Base-by-base conservation (phyloP, 2,113 vertebrate species). In the Rhinoderma darwinii region DNA sequence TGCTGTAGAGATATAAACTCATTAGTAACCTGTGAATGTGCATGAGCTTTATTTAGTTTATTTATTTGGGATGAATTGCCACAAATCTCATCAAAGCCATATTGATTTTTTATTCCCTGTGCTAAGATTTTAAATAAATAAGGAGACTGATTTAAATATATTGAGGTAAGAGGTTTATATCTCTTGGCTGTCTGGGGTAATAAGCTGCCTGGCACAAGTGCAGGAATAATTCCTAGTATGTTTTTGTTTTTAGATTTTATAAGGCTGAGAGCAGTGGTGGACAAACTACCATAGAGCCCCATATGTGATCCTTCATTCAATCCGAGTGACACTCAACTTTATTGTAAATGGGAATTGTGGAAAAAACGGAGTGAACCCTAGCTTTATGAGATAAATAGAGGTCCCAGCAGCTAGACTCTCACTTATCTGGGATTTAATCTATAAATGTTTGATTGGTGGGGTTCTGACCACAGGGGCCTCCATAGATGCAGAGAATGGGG, bases 1-100 rank as follows among this genome's bases (percentile, higher is more conserved):
- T 27, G 75, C 50, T 54, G 47, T 18, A 78, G 18, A 78, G 18
- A 78, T 78, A 78, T 51, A 50, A 54, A 78, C 44, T 47, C 41
- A 75, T 75, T 75, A 75, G 73, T 75, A 75, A 75, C 22, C 73
- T 47, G 41, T 27, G 41, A 75, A 75, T 75, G 41, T 27, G 25
- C 41, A 75, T 75, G 41, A 75, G n/a, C n/a, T 27, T 75, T 25
- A 75, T 9, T 44, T 44, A 3, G 39, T 47, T 75, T 75, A 75
- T 75, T 75, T 75, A 75, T 75, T 75, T 75, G 73, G 25, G 25
- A 44, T 17, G n/a, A 30, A 44, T 44, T 47, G n/a, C 41, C 73
- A 75, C 41, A 75, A 75, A 75, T 75, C 25, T 75, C 73, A 75
- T 75, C 73, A 75, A 47, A 75, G 73, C 73, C 73, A 75, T 75